Conservation (phyloP, 2,113 vertebrate genomes). For the Malurus alboscapulatus region DNA sequence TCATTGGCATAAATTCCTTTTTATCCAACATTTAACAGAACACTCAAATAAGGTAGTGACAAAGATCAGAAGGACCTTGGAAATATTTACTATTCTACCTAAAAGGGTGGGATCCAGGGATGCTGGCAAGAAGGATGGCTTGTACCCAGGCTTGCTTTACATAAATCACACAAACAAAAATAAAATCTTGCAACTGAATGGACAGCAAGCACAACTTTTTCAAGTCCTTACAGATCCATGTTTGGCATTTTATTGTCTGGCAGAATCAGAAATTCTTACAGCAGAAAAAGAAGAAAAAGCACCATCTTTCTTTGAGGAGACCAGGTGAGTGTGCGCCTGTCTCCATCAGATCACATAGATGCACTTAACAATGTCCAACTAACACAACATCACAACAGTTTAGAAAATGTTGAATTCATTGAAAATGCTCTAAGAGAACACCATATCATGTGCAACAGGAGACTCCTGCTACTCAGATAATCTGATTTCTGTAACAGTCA, state of each 20-base stretch:
- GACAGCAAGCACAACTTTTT: background rate
- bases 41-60: background rate
- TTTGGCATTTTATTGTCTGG: background rate
- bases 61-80: background rate
- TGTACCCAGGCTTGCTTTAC: background rate
- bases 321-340: background rate
- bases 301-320: background rate
- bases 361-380: background rate
- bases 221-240: background rate
- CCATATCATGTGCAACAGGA: background rate
- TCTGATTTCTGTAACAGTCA: rapidly evolving
- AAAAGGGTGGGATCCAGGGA: background rate
- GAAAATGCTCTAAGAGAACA: background rate
- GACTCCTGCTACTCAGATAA: background rate
- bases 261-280: background rate
- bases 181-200: background rate
- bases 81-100: background rate
- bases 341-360: background rate
- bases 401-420: background rate
- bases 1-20: background rate
- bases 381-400: background rate
- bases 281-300: background rate
- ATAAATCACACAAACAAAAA: background rate
- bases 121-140: background rate
- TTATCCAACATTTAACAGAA: background rate